Conservation (phyloP, 2,113 vertebrate species). For the Semnopithecus entellus region DNA sequence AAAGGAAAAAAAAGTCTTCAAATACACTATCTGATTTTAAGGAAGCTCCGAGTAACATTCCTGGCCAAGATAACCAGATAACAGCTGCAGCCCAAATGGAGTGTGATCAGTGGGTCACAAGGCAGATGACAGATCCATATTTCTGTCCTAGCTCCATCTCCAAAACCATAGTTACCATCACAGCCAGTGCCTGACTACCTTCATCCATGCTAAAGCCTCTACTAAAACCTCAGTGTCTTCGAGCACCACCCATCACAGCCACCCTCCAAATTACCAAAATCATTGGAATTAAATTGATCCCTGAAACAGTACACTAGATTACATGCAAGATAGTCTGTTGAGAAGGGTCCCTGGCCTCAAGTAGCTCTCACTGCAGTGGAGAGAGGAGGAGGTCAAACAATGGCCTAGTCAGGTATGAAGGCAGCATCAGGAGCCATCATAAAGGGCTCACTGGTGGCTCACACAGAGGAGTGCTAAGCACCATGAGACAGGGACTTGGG, state of each 20-base stretch:
- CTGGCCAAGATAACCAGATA: not conserved
- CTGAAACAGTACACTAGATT: rapidly evolving
- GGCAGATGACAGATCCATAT: not conserved
- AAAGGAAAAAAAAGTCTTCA: not conserved
- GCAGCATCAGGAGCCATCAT: not conserved
- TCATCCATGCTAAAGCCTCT: not conserved
- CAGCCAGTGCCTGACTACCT: not conserved
- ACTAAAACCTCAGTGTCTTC: not conserved
- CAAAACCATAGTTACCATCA: not conserved
- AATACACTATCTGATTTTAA: not conserved
- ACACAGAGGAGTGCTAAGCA: not conserved
- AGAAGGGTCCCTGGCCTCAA: rapidly evolving
- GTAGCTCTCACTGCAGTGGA: not conserved
- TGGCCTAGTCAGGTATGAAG: not conserved
- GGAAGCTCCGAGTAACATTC: not conserved
- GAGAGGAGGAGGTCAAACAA: not conserved
- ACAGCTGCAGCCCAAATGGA: not conserved
- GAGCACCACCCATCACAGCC: too few species aligned
- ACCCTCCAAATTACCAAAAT: not conserved
- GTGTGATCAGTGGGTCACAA: not conserved
- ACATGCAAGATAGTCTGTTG: too few species aligned
- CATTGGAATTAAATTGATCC: not conserved
- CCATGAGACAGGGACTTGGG: not conserved
- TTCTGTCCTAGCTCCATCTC: not conserved
- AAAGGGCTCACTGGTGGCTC: not conserved